phyloP scores from a whole-genome alignment of 2,888 invertebrate species.

The Craniophora ligustri region DNA sequence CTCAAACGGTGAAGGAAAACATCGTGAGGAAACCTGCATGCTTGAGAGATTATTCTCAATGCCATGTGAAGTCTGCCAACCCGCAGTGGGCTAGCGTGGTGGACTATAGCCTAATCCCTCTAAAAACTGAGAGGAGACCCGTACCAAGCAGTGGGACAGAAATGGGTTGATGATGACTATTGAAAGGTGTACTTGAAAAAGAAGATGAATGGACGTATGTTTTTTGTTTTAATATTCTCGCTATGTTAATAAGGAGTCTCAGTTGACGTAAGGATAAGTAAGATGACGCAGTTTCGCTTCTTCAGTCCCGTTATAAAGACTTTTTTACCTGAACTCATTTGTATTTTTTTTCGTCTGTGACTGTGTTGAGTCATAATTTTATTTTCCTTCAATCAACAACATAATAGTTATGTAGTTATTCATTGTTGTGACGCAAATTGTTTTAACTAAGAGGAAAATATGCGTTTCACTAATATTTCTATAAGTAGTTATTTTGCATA shows the following conservation, averaged over 20 bases:
- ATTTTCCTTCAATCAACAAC: constrained; percentile 8
- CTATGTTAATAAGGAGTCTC: neutral
- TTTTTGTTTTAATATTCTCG: too few relatives aligned
- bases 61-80: too few relatives aligned
- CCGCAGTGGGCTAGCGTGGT: too few relatives aligned
- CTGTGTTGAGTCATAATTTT: constrained; percentile 11
- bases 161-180: too few relatives aligned
- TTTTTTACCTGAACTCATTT: constrained; percentile 2
- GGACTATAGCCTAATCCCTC: too few relatives aligned
- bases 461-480: constrained; percentile 7
- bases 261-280: neutral
- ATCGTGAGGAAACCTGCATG: too few relatives aligned
- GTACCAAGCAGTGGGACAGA: too few relatives aligned
- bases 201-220: too few relatives aligned
- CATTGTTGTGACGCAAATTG: neutral
- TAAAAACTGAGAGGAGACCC: too few relatives aligned
- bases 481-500: neutral
- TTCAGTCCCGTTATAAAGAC: constrained; percentile 21
- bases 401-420: neutral
- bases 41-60: too few relatives aligned
- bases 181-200: too few relatives aligned
- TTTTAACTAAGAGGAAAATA: constrained; percentile 4
- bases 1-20: too few relatives aligned
- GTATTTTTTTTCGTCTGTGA: neutral
- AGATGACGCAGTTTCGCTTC: constrained; percentile 14